These are phyloP conservation scores for Rhaphigaster nebulosa DNA, from an alignment of 2,888 invertebrate genomes.

Conservation along the genomic window DNA sequence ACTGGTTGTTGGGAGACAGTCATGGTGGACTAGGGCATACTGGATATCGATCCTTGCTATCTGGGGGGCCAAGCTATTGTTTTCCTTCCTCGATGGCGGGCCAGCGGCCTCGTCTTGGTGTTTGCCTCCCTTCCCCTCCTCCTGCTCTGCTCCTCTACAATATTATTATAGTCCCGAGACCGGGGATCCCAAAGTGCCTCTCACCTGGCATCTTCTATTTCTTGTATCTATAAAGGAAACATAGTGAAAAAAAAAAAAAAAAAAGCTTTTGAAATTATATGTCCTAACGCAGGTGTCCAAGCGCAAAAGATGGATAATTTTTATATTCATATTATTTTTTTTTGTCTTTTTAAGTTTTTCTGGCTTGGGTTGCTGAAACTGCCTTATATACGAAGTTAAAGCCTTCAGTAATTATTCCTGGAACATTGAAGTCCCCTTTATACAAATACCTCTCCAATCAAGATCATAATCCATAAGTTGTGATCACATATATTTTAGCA, in stretches of 20 bases:
- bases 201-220: neutral
- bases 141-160: neutral
- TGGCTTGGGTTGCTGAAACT: too few relatives aligned
- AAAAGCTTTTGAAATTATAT: neutral
- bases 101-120: neutral
- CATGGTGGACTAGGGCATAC: neutral
- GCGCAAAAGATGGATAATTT: too few relatives aligned
- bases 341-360: too few relatives aligned
- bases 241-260: neutral
- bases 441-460: too few relatives aligned
- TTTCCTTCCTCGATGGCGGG: slow-evolving; percentile 17
- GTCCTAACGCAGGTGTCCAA: too few relatives aligned
- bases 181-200: neutral
- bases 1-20: neutral
- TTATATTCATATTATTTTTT: too few relatives aligned
- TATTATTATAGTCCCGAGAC: neutral
- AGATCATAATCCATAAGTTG: too few relatives aligned
- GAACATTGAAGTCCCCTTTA: too few relatives aligned
- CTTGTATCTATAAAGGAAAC: neutral
- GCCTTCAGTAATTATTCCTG: too few relatives aligned
- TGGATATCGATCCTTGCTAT: slow-evolving; percentile 23
- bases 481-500: too few relatives aligned
- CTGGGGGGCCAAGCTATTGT: slow-evolving; percentile 28
- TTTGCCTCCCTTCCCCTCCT: neutral
- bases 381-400: too few relatives aligned